Percentiles rank a stretch among this genome's conserved stretches.
Conservation (phyloP, 2,113 vertebrate genomes). For the Colius striatus region DNA sequence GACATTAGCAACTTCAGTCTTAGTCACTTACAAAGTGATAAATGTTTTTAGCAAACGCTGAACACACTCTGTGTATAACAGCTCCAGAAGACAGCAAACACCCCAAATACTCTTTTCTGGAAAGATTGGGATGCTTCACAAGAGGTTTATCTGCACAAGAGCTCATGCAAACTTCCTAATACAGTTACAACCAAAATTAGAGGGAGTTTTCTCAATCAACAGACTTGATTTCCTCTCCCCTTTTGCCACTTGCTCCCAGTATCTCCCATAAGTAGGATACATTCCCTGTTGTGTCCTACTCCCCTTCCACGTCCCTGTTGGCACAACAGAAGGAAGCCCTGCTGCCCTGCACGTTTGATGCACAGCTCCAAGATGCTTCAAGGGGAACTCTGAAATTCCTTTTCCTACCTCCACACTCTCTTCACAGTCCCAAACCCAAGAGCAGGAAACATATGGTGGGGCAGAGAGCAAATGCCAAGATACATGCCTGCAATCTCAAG, state of each 20-base stretch:
- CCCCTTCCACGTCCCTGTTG: not conserved
- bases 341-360: not conserved
- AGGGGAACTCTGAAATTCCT: not conserved
- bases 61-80: not conserved
- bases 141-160: not conserved
- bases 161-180: not conserved
- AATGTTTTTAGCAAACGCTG: not conserved
- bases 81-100: not conserved
- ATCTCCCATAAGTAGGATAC: not conserved
- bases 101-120: not conserved
- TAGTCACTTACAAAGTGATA: rapidly evolving
- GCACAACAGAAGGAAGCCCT: not conserved
- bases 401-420: not conserved
- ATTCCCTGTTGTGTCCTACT: rapidly evolving
- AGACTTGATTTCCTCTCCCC: not conserved
- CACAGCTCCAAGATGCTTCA: rapidly evolving
- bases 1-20: not conserved
- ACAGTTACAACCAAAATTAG: not conserved
- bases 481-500: conserved; percentile 42
- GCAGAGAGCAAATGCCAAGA: not conserved
- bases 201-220: not conserved
- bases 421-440: not conserved
- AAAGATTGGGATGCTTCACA: rapidly evolving
- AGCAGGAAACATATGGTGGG: conserved; percentile 31
- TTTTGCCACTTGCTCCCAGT: not conserved